A percentile compares a stretch with the other conserved stretches of the same genome.
Evolutionary conservation across 2,797 vertebrate genomes (phyloP).

Genomic region (Pangasius larnaudii): DNA sequence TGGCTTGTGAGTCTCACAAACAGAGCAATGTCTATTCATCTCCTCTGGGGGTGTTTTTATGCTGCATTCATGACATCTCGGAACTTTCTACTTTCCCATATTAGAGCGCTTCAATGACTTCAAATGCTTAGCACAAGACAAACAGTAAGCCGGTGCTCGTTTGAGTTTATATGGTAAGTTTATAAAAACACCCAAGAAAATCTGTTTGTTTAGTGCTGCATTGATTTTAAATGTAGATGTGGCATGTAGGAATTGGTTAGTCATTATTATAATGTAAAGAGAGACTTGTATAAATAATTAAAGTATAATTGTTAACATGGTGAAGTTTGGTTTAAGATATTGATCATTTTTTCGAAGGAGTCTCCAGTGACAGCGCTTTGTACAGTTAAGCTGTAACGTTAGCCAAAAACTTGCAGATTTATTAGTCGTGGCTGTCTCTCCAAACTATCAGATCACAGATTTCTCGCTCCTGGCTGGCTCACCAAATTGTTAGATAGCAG

Average conservation of each 20-base stretch:
- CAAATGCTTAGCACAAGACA: not conserved
- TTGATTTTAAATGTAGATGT: not conserved
- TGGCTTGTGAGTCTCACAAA: slow-evolving; percentile 22
- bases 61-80: not conserved
- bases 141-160: not conserved
- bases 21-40: slow-evolving; percentile 5
- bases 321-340: not conserved
- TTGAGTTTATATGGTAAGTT: no score
- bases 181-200: not conserved
- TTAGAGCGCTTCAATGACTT: not conserved
- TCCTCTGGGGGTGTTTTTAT: slow-evolving; percentile 7
- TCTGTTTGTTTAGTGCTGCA: not conserved
- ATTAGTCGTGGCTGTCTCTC: not conserved
- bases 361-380: not conserved
- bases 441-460: no score
- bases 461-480: not conserved
- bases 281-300: not conserved
- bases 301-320: not conserved
- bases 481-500: not conserved
- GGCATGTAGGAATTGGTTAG: not conserved
- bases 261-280: not conserved
- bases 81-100: slow-evolving; percentile 13
- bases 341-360: not conserved
- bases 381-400: not conserved
- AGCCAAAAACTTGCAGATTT: not conserved